These are phyloP conservation scores for Sinodicranocentrus sp. DNA, from an alignment of 2,888 invertebrate species.

Conservation along the genomic window DNA sequence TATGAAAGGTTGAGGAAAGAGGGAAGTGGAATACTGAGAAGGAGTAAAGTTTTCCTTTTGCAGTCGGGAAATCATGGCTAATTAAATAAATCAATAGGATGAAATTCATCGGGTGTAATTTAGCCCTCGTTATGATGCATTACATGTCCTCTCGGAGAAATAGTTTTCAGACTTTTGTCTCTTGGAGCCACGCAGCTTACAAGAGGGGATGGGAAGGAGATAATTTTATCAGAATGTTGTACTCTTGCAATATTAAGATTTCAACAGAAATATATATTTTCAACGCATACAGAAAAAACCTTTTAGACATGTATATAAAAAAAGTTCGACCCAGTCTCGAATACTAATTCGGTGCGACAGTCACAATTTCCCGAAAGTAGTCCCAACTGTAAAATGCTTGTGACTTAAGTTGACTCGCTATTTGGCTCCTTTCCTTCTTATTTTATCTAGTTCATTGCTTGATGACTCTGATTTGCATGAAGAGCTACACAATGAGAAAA, in stretches of 20 bases:
- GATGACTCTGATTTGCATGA: conserved; percentile 63
- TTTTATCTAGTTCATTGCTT: conserved; percentile 44
- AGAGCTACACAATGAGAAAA: conserved; percentile 6
- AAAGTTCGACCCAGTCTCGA: too few species aligned
- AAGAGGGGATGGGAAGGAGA: background rate
- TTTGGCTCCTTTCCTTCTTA: conserved; percentile 15
- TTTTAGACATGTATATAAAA: too few species aligned
- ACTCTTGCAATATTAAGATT: background rate
- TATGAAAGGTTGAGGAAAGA: too few species aligned
- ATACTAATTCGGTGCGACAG: conserved; percentile 25
- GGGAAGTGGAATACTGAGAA: too few species aligned
- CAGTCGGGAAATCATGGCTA: conserved; percentile 65
- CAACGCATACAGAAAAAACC: too few species aligned
- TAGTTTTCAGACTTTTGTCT: background rate
- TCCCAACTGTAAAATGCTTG: conserved; percentile 9
- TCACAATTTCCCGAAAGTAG: background rate
- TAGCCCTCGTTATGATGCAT: conserved; percentile 55
- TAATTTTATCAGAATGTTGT: conserved; percentile 8
- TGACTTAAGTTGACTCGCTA: background rate
- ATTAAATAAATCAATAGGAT: conserved; percentile 72
- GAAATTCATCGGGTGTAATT: conserved; percentile 68
- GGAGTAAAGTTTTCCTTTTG: conserved; percentile 7
- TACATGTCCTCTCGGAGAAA: conserved; percentile 33
- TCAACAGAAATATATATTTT: background rate
- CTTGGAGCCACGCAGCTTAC: background rate